Evolutionary conservation across 2,888 invertebrate genomes (phyloP).

Genomic region (Andrena camellia): DNA sequence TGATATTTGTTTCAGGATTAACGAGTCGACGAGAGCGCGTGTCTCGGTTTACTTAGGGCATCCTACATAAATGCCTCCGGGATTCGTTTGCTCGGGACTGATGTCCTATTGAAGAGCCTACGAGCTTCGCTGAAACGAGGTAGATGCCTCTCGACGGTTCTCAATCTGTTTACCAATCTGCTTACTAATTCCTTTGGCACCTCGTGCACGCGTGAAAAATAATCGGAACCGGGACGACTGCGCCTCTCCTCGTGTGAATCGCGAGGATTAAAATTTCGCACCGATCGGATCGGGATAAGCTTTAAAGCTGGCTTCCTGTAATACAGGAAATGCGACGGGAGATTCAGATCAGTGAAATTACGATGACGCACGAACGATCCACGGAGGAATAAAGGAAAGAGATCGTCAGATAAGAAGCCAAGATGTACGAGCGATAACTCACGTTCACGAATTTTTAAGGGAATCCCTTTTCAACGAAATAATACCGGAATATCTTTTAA

Average conservation of each 20-base stretch:
- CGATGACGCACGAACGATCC: conserved; percentile 19
- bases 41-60: conserved; percentile 50
- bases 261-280: conserved; percentile 10
- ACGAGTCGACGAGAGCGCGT: conserved; percentile 36
- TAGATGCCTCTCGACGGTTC: conserved; percentile 52
- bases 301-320: conserved; percentile 31
- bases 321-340: conserved; percentile 26
- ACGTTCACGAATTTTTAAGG: neutral
- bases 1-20: conserved; percentile 43
- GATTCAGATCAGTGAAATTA: conserved; percentile 29
- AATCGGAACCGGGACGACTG: neutral
- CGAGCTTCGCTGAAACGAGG: conserved; percentile 58
- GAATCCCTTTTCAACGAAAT: neutral
- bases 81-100: conserved; percentile 60
- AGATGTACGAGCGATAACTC: conserved; percentile 39
- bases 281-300: neutral
- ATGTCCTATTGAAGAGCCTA: conserved; percentile 56
- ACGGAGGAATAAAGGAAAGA: conserved; percentile 22
- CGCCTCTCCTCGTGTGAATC: neutral
- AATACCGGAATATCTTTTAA: too few relatives aligned
- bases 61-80: conserved; percentile 44
- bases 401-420: conserved; percentile 24
- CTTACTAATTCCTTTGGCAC: neutral
- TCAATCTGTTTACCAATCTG: conserved; percentile 32
- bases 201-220: neutral